Base-by-base conservation (phyloP, 1,140 invertebrate species). In the Lucilia cuprina region DNA sequence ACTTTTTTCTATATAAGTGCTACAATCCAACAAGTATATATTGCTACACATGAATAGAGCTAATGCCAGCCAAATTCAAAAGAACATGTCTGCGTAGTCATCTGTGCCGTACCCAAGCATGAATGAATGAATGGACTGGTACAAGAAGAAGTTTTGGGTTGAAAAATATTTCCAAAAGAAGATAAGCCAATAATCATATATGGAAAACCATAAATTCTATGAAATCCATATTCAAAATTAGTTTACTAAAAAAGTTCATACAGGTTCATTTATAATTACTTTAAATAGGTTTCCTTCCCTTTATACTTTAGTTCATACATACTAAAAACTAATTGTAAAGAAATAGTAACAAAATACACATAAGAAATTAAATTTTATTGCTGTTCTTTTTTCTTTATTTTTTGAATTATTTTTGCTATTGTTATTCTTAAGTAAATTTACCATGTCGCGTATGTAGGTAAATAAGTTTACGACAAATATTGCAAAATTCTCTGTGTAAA, bases 341-440 rank as follows among this genome's bases (percentile, higher is more conserved):
- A 70, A 2, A 70, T 70, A 70, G n/a, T 70, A 4, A 70, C 19
- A 70, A 70, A 70, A 21, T 70, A 70, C n/a, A 0, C 21, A 21
- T 25, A 70, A 70, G 19, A 70, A 70, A 70, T 70, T 70, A 70
- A 70, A 10, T 70, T 70, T 70, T 5, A 21, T 70, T 60, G 13
- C 50, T 60, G 41, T 60, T 14, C 50, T 17, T 60, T 60, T 60
- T 60, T 60, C 25, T 30, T 30, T 30, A 30, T 3, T n/a, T 14
- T 60, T 60, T 60, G 5, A 5, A 14, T 55, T 60, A 13, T 70
- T 70, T 17, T 21, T 70, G 5, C 21, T 70, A 14, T 21, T 70
- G 5, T 12, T 70, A 14, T 70, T 70, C 65, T 70, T 70, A 70
- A 70, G 65, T n/a, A 70, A 70, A 70, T 70, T 70, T 70, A 70